Conservation (phyloP, 2,888 invertebrate genomes). For the Hyalella azteca region DNA sequence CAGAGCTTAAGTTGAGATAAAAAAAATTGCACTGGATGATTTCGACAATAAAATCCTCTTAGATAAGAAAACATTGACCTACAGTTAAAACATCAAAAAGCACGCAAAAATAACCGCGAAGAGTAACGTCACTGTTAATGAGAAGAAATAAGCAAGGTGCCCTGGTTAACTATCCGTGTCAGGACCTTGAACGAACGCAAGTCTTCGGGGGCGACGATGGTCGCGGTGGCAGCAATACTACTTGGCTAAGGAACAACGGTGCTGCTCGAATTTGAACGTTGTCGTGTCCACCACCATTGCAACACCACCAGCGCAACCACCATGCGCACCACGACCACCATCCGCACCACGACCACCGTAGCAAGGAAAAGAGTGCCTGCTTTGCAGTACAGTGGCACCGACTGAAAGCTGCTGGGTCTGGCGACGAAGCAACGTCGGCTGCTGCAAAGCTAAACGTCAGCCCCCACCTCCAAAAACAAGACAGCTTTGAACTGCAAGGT, state of each 20-base stretch:
- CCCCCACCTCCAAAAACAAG: slow-evolving; percentile 7
- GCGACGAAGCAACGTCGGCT: not conserved
- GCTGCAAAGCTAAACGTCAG: not conserved
- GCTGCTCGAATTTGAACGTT: too few relatives aligned
- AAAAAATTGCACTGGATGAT: too few relatives aligned
- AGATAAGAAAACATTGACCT: too few relatives aligned
- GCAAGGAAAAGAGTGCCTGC: slow-evolving; percentile 7
- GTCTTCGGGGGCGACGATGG: not conserved
- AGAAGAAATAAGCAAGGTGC: not conserved
- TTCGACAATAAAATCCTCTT: too few relatives aligned
- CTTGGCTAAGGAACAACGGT: not conserved
- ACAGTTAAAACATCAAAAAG: too few relatives aligned
- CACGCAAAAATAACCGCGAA: too few relatives aligned
- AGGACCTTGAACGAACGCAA: slow-evolving; percentile 18
- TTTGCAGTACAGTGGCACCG: slow-evolving; percentile 8
- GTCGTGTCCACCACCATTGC: too few relatives aligned
- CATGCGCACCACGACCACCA: too few relatives aligned
- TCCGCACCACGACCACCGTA: not conserved
- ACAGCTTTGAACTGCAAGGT: slow-evolving; percentile 35
- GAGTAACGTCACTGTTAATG: too few relatives aligned
- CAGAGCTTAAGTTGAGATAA: too few relatives aligned
- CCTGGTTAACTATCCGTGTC: slow-evolving; percentile 11
- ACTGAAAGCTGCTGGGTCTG: slow-evolving; percentile 21
- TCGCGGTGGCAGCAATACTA: not conserved
- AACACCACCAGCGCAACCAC: too few relatives aligned